Evolutionary conservation across 2,797 vertebrate species (phyloP), one percentile per base, ranked within the genome.

Genomic region (Brachyalestes nurse): DNA sequence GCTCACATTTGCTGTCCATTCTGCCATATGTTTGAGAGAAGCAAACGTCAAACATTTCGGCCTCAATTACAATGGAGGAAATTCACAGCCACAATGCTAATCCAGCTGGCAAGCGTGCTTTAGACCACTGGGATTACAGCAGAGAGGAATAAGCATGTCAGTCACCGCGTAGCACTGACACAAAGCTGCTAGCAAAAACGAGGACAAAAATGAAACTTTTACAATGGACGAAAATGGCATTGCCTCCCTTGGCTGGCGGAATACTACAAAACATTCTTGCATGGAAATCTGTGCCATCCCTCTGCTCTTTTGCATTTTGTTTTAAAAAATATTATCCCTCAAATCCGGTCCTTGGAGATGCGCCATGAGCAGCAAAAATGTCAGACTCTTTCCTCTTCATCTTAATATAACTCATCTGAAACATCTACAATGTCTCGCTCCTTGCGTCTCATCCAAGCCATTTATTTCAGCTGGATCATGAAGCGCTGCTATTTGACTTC

Each of bases 81-180:
- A 74, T 78, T 82, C 49, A 23, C 61, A 75, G 75, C 57, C 72
- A 47, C 78, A 72, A 65, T 34, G 80, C 80, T 84, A 84, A 84
- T 80, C 85, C 79, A 81, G 72, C 78, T 80, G 78, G 80, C 73
- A 65, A 66, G 77, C 49, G 75, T 25, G 3, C 71, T 42, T 19
- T 77, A 81, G 58, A 69, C 82, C 19, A 12, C 45, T 53, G 57
- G 85, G 80, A 86, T 70, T 85, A 80, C 45, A 62, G 62, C 61
- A 21, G 42, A 34, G 79, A 75, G 60, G 25, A 80, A 83, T 77
- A 83, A 85, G 84, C 85, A 86, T 83, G 85, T 57, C 81, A 81
- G 77, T 84, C 83, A 81, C 45, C n/a, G 72, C 65, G 19, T 17
- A 42, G 70, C 57, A 38, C 61, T 61, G 69, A 75, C 78, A 78